These are phyloP conservation scores for Araneus ventricosus DNA, from an alignment of 1,140 invertebrate genomes.

Conservation along the genomic window DNA sequence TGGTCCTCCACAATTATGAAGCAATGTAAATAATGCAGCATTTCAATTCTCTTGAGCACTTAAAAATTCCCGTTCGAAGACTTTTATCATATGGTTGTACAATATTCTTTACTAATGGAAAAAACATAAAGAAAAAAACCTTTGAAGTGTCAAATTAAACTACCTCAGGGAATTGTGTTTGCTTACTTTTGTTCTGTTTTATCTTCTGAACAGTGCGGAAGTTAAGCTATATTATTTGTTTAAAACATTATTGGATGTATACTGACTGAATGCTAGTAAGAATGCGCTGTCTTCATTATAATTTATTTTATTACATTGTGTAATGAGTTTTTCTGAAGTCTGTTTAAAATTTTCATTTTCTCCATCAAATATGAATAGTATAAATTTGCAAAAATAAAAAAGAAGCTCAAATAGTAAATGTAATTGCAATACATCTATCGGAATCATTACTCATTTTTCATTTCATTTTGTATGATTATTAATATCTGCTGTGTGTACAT, in stretches of 20 bases:
- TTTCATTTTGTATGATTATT: constrained; percentile 23
- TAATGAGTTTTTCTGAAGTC: not conserved
- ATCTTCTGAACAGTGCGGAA: not conserved
- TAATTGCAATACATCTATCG: not conserved
- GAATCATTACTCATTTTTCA: not conserved
- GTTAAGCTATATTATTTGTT: not conserved
- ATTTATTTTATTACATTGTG: not conserved
- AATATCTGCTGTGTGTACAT: not conserved
- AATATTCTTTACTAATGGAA: not conserved
- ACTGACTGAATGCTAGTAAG: constrained; percentile 2
- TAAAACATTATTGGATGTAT: not conserved
- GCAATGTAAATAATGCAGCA: not conserved
- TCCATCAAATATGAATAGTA: not conserved
- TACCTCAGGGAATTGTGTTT: constrained; percentile 46
- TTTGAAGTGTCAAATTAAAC: constrained; percentile 35
- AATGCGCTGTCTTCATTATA: constrained; percentile 7
- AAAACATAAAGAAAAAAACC: not conserved
- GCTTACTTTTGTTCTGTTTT: constrained; percentile 3
- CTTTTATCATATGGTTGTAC: not conserved
- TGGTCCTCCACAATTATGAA: not conserved
- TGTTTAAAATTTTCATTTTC: not conserved
- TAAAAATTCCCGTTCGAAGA: not conserved
- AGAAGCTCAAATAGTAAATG: not conserved
- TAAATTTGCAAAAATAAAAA: not conserved
- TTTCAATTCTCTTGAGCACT: too few species aligned